Conservation (phyloP, 2,797 vertebrate genomes). For the Argyrosomus regius region DNA sequence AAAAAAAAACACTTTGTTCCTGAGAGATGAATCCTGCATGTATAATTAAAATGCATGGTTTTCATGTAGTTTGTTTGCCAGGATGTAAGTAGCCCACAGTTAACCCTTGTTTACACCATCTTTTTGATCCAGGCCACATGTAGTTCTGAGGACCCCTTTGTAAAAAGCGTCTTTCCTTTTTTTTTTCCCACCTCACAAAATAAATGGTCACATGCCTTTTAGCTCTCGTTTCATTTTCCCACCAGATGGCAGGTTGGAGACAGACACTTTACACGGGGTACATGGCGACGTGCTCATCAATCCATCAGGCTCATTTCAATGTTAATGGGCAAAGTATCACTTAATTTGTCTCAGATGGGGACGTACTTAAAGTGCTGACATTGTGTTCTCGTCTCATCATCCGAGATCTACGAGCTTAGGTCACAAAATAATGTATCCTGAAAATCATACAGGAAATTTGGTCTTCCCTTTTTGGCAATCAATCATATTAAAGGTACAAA, state of each 20-base stretch:
- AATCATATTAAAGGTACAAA: conserved; percentile 5
- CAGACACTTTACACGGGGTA: conserved; percentile 57
- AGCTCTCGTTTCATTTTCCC: conserved; percentile 44
- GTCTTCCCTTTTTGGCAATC: neutral
- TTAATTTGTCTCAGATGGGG: conserved; percentile 75
- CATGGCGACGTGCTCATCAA: conserved; percentile 61
- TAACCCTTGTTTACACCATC: conserved; percentile 1
- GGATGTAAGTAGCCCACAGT: conserved; percentile 17
- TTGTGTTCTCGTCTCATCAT: conserved; percentile 45
- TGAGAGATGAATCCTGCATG: neutral
- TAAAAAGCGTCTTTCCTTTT: neutral
- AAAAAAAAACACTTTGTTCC: neutral
- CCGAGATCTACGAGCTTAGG: neutral
- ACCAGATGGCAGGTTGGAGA: conserved; percentile 75
- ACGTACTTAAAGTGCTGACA: conserved; percentile 67
- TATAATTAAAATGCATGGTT: conserved; percentile 31
- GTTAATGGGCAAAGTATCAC: conserved; percentile 67
- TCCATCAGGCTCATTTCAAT: conserved; percentile 69
- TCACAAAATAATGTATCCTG: conserved; percentile 24
- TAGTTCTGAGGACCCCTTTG: conserved; percentile 29
- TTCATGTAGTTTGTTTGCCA: conserved; percentile 24
- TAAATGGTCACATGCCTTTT: conserved; percentile 40
- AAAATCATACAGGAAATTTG: conserved; percentile 1
- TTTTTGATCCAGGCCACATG: conserved; percentile 19
- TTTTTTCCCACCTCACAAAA: conserved; percentile 20